Conservation (phyloP, 1,140 invertebrate genomes). For the Euschistus heros region DNA sequence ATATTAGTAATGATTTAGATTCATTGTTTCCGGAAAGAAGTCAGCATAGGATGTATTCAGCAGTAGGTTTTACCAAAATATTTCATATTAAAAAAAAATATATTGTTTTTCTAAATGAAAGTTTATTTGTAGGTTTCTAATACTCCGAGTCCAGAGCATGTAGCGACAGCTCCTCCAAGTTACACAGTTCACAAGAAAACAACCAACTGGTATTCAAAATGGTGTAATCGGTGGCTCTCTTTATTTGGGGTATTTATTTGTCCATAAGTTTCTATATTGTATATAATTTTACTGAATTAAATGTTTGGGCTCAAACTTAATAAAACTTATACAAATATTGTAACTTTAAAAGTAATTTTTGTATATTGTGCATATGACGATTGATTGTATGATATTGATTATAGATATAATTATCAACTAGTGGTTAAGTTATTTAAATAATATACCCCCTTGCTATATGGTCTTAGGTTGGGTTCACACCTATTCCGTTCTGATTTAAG, state of each 20-base stretch:
- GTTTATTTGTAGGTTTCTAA: conserved; percentile 17
- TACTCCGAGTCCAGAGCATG: conserved; percentile 23
- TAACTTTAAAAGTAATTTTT: no score
- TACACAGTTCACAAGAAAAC: conserved; percentile 64
- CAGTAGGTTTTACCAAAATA: conserved; percentile 40
- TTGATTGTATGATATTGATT: no score
- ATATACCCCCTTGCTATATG: no score
- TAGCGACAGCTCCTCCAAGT: conserved; percentile 1
- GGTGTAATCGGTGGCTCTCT: conserved; percentile 89
- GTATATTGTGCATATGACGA: no score
- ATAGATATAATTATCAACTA: no score
- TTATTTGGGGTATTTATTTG: conserved; percentile 65
- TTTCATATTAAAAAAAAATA: background rate
- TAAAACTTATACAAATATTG: no score
- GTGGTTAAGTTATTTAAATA: no score
- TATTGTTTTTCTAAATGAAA: background rate
- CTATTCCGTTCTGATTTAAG: no score
- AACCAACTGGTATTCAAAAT: conserved; percentile 84
- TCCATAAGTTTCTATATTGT: no score
- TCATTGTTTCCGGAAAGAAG: conserved; percentile 75
- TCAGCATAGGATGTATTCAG: conserved; percentile 58
- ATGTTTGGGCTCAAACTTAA: no score
- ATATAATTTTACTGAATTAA: no score
- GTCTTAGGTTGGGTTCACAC: no score
- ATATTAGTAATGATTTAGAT: conserved; percentile 56